phyloP scores from a whole-genome alignment of 1,140 invertebrate genomes.

The Cyrtorhinus lividipennis region DNA sequence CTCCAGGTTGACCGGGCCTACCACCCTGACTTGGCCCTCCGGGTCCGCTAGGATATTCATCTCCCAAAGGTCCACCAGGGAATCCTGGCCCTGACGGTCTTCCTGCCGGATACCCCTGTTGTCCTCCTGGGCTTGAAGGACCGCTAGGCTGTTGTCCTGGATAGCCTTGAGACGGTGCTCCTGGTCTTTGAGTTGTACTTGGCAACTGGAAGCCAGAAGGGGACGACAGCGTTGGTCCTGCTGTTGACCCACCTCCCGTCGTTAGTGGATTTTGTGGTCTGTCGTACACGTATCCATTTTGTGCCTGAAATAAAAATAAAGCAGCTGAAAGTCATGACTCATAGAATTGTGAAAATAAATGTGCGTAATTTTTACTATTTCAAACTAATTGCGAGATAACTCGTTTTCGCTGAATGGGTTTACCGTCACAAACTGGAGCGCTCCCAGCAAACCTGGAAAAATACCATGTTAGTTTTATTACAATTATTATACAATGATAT shows the following conservation, averaged over 20 bases:
- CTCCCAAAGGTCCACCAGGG: slow-evolving; percentile 19
- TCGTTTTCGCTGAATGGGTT: too few species aligned
- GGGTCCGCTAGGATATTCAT: slow-evolving; percentile 27
- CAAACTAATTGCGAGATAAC: too few species aligned
- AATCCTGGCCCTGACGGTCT: slow-evolving; percentile 16
- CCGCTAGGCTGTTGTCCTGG: background rate
- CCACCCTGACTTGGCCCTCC: slow-evolving; percentile 21
- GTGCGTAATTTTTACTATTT: too few species aligned
- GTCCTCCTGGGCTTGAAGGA: slow-evolving; percentile 13
- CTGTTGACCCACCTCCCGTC: slow-evolving; percentile 12
- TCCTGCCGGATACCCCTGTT: slow-evolving; percentile 23
- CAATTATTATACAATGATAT: too few species aligned
- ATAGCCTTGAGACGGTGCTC: background rate
- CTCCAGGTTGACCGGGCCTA: slow-evolving; percentile 17
- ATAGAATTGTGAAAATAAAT: too few species aligned
- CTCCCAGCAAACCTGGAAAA: slow-evolving; percentile 9
- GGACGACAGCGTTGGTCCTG: slow-evolving; percentile 3
- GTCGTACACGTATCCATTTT: slow-evolving; percentile 40
- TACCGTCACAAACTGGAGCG: slow-evolving; percentile 3
- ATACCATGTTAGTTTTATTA: background rate
- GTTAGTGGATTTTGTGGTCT: slow-evolving; percentile 35
- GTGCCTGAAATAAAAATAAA: slow-evolving; percentile 28
- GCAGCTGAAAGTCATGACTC: too few species aligned
- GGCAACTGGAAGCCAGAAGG: slow-evolving; percentile 18
- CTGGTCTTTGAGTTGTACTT: slow-evolving; percentile 8